These are phyloP conservation scores for Dioctria linearis DNA, from an alignment of 2,888 invertebrate genomes.

Conservation along the genomic window DNA sequence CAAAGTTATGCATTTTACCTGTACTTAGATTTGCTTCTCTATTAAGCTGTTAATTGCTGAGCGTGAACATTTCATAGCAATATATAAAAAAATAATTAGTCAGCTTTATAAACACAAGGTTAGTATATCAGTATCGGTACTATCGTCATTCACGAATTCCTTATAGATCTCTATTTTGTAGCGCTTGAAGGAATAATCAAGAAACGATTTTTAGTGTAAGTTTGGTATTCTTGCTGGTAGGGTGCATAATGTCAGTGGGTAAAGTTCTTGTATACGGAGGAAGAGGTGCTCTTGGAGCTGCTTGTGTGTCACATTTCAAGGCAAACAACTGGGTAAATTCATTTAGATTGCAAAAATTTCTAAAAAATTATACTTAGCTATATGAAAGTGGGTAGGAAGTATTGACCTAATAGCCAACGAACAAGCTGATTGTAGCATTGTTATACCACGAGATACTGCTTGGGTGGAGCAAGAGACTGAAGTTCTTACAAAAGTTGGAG, in stretches of 20 bases:
- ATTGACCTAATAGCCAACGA: conserved; percentile 89
- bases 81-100: too few relatives aligned
- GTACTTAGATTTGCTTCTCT: too few relatives aligned
- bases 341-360: conserved; percentile 53
- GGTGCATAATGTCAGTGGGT: conserved; percentile 74
- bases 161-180: too few relatives aligned
- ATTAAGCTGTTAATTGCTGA: too few relatives aligned
- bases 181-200: too few relatives aligned
- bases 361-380: conserved; percentile 51
- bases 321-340: conserved; percentile 86
- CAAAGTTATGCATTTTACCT: too few relatives aligned
- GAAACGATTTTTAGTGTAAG: too few relatives aligned
- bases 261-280: conserved; percentile 95
- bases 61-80: too few relatives aligned
- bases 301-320: conserved; percentile 91
- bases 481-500: conserved; percentile 78
- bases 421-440: conserved; percentile 89
- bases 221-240: too few relatives aligned
- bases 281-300: conserved; percentile 93
- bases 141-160: too few relatives aligned
- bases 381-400: conserved; percentile 85
- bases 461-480: conserved; percentile 85
- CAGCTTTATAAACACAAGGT: too few relatives aligned
- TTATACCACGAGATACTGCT: conserved; percentile 83
- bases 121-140: too few relatives aligned